Evolutionary conservation across 2,888 invertebrate genomes (phyloP).

Genomic region (Sarcophaga rosellei): DNA sequence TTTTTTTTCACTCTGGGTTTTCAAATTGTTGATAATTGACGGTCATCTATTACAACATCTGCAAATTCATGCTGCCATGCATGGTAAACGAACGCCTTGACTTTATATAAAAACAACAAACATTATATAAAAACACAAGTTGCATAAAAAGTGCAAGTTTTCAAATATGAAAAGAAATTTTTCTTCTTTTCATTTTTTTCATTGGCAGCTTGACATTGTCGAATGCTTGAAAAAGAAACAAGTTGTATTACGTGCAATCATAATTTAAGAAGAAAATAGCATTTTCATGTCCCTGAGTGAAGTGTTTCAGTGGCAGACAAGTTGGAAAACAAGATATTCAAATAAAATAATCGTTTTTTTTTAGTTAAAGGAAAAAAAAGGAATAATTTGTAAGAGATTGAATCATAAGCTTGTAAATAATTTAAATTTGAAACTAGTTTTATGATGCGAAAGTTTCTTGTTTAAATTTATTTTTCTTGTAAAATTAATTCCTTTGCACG

Average conservation of each 20-base stretch:
- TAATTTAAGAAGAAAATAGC: constrained; percentile 34
- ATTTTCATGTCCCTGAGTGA: constrained; percentile 38
- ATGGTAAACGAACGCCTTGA: constrained; percentile 15
- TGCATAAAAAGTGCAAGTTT: constrained; percentile 61
- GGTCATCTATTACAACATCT: constrained; percentile 46
- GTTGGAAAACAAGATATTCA: too few species aligned
- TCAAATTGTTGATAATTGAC: constrained; percentile 29
- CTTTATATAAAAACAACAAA: not conserved
- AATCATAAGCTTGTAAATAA: too few species aligned
- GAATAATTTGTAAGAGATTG: too few species aligned
- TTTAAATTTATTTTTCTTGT: too few species aligned
- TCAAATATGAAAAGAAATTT: constrained; percentile 38
- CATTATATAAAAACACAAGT: constrained; percentile 39
- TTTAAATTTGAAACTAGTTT: too few species aligned
- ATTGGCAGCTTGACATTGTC: not conserved
- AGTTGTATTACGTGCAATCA: constrained; percentile 48
- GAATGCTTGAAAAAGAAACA: constrained; percentile 12
- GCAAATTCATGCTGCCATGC: constrained; percentile 9
- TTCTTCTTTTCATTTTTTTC: not conserved
- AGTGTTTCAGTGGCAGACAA: not conserved
- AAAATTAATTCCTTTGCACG: too few species aligned
- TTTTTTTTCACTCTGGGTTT: constrained; percentile 38
- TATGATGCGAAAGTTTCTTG: too few species aligned
- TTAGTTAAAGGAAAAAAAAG: too few species aligned
- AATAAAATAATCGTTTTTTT: too few species aligned